Percentiles rank a stretch among this genome's conserved stretches.
Conservation (phyloP, 2,888 invertebrate species). For the Platycheirus rosarum region DNA sequence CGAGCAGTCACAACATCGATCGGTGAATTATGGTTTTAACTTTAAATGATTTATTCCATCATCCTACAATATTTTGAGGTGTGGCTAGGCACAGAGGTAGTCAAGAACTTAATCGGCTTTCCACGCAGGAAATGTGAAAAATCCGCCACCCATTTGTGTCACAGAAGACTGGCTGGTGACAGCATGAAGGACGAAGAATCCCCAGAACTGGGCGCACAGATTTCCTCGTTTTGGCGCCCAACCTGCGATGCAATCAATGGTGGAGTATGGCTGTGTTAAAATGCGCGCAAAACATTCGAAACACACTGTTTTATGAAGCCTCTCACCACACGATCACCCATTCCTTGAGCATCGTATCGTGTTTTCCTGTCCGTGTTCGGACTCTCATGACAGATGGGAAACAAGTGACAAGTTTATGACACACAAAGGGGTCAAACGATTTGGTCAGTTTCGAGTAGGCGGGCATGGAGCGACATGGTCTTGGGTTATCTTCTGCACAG, state of each 20-base stretch:
- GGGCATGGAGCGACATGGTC: constrained; percentile 51
- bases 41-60: constrained; percentile 72
- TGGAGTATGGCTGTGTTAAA: constrained; percentile 25
- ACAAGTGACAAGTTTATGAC: constrained; percentile 74
- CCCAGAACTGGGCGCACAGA: constrained; percentile 22
- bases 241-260: constrained; percentile 16
- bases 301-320: constrained; percentile 53
- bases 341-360: constrained; percentile 19
- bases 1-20: constrained; percentile 22
- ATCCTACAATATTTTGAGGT: constrained; percentile 38
- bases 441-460: constrained; percentile 48
- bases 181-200: constrained; percentile 51
- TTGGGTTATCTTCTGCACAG: constrained; percentile 3
- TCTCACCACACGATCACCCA: constrained; percentile 63
- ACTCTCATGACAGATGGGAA: constrained; percentile 62
- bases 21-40: constrained; percentile 75
- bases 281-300: constrained; percentile 50
- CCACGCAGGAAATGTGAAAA: constrained; percentile 52
- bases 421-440: constrained; percentile 70
- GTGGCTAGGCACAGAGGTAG: constrained; percentile 52
- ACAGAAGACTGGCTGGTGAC: constrained; percentile 47
- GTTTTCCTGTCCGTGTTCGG: constrained; percentile 26
- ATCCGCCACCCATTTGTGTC: constrained; percentile 48
- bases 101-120: constrained; percentile 68
- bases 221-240: constrained; percentile 54